Evolutionary conservation across 2,888 invertebrate genomes (phyloP), one percentile per base, ranked within the genome.

Genomic region (Chrysina gloriosa): DNA sequence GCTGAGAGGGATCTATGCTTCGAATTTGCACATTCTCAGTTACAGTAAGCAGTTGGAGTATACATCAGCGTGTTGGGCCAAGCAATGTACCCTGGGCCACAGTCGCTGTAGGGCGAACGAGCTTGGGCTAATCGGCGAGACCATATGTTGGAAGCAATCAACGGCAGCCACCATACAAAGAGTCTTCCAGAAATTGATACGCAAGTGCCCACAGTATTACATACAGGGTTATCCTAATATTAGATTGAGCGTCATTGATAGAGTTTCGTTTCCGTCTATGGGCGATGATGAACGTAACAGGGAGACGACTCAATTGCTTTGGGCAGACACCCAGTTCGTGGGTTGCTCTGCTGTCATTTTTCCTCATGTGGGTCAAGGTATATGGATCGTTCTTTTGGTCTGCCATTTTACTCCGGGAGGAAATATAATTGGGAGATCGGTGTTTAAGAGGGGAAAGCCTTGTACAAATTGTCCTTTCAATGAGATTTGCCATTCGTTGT

Each of bases 31-130:
- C 27, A 14, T 48, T 11, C 14, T 63, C 1, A 63, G 63, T 14
- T 63, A 63, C 27, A 63, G 63, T 29, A 48, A 48, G 5, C 31
- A 63, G 11, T 29, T 63, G 11, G 47, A 29, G 2, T 47, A 48
- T 25, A 21, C 63, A 0, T 29, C 63, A 23, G 21, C 21, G 11
- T 63, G 63, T 19, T 63, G 63, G 63, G 63, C 63, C 6, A 63
- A 16, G n/a, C 63, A 63, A 7, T 63, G 63, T n/a, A 47, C n/a
- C 3, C 21, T 31, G 11, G 9, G 31, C 6, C 48, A 48, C 5
- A 63, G 63, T 34, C 11, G 63, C 9, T 63, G 63, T 5, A 47
- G 25, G 19, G 47, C 63, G 7, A 47, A 48, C 19, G 31, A 27
- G 6, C 11, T 19, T 25, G 63, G 63, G 2, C 11, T 31, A 6